A percentile compares a stretch with the other conserved stretches of the same genome.
Conservation (phyloP, 53 echinoderm and acorn worm species). For the Echinarachnius parma region DNA sequence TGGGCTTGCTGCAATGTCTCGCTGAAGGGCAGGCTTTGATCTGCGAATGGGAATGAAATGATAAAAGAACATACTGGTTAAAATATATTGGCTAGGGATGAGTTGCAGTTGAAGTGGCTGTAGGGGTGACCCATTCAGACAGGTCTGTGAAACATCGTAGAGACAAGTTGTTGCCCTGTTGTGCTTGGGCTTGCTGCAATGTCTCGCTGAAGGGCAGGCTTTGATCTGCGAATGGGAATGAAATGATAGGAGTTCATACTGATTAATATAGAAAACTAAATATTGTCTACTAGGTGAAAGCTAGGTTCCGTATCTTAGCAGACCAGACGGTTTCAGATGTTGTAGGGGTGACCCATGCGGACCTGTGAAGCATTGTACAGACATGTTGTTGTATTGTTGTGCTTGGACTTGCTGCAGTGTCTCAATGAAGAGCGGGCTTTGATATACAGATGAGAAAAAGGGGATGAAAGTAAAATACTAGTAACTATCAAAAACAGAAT, state of each 20-base stretch:
- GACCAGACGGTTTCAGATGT: too few species aligned
- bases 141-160: constrained; percentile 34
- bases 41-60: too few species aligned
- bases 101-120: constrained; percentile 48
- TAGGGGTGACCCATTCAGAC: constrained; percentile 32
- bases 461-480: too few species aligned
- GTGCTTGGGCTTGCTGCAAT: constrained; percentile 30
- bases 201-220: constrained; percentile 42
- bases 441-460: too few species aligned
- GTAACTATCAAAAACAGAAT: too few species aligned
- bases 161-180: constrained; percentile 30
- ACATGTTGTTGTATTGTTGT: constrained; percentile 23
- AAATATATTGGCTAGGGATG: too few species aligned
- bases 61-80: too few species aligned
- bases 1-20: constrained; percentile 38
- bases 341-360: constrained; percentile 30
- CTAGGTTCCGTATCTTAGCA: too few species aligned
- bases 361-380: constrained; percentile 34
- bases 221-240: too few species aligned
- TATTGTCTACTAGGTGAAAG: too few species aligned
- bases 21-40: constrained; percentile 42
- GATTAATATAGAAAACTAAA: too few species aligned
- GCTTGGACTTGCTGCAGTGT: constrained; percentile 36
- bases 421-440: constrained; percentile 34
- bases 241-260: too few species aligned